Percentiles rank a stretch among this genome's conserved stretches.
These are phyloP conservation scores for Melangyna quadrimaculata DNA, from an alignment of 2,888 invertebrate genomes.

Conservation along the genomic window DNA sequence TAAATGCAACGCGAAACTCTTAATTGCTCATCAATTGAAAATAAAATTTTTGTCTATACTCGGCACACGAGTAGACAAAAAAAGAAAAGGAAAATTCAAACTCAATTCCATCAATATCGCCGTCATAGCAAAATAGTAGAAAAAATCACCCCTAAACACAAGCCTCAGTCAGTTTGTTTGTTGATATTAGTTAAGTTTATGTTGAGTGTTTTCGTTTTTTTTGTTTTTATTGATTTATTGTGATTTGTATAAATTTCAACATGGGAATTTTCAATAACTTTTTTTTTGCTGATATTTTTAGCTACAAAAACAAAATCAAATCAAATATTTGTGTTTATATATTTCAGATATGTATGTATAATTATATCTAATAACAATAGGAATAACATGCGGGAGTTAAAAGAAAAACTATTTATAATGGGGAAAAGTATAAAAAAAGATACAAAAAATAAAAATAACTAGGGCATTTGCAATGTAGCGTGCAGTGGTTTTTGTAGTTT, in stretches of 20 bases:
- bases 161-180: background rate
- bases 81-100: background rate
- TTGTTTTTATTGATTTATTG: slow-evolving; percentile 41
- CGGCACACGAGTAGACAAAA: background rate
- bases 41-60: background rate
- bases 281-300: slow-evolving; percentile 6
- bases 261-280: slow-evolving; percentile 14
- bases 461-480: background rate
- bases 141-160: background rate
- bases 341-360: background rate
- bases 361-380: background rate
- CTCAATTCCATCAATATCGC: background rate
- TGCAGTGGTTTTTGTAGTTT: background rate
- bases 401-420: background rate
- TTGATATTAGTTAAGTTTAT: slow-evolving; percentile 5
- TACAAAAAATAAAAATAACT: background rate
- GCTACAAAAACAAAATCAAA: background rate
- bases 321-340: background rate
- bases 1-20: slow-evolving; percentile 53
- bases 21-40: slow-evolving; percentile 73
- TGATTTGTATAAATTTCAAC: slow-evolving; percentile 15
- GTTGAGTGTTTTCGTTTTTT: too few relatives aligned
- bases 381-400: background rate
- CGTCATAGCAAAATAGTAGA: background rate
- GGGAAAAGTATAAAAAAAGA: background rate